Conservation (phyloP, 1,140 invertebrate genomes). For the Ostrea edulis region DNA sequence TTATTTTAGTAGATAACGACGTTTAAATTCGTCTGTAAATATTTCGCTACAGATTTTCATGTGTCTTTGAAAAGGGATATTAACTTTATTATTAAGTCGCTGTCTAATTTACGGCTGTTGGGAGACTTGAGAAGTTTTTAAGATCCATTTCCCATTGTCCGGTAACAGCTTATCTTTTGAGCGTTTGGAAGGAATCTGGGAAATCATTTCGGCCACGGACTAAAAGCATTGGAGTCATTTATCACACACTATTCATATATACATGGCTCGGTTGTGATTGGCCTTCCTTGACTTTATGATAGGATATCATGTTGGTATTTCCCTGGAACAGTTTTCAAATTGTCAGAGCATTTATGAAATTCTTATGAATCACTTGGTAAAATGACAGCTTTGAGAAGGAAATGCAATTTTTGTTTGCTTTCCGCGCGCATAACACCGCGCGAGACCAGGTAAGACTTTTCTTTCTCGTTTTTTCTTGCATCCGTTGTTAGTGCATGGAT, state of each 20-base stretch:
- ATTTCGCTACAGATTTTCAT: slow-evolving; percentile 7
- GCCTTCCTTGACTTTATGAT: slow-evolving; percentile 9
- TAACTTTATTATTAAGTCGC: slow-evolving; percentile 10
- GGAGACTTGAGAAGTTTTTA: background rate
- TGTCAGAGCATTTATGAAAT: slow-evolving; percentile 22
- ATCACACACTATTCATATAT: slow-evolving; percentile 33
- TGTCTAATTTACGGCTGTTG: background rate
- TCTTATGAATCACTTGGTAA: slow-evolving; percentile 26
- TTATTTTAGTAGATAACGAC: slow-evolving; percentile 34
- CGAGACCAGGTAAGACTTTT: slow-evolving; percentile 7
- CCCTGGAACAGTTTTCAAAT: background rate
- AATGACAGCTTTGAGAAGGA: slow-evolving; percentile 5
- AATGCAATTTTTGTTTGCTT: slow-evolving; percentile 29
- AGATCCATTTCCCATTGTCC: background rate
- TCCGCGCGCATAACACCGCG: slow-evolving; percentile 20
- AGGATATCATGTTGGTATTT: slow-evolving; percentile 30
- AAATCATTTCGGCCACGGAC: background rate
- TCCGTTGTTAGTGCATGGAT: background rate
- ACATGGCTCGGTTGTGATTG: slow-evolving; percentile 15
- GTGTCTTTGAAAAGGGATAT: background rate
- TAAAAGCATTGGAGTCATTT: slow-evolving; percentile 26
- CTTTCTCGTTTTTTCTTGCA: background rate
- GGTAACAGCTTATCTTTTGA: background rate
- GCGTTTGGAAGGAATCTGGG: slow-evolving; percentile 2
- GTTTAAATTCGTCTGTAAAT: slow-evolving; percentile 32